Percentiles rank a stretch among this genome's conserved stretches.
Conservation (phyloP, 1,140 invertebrate genomes). For the Trachymyrmex cornetzi region DNA sequence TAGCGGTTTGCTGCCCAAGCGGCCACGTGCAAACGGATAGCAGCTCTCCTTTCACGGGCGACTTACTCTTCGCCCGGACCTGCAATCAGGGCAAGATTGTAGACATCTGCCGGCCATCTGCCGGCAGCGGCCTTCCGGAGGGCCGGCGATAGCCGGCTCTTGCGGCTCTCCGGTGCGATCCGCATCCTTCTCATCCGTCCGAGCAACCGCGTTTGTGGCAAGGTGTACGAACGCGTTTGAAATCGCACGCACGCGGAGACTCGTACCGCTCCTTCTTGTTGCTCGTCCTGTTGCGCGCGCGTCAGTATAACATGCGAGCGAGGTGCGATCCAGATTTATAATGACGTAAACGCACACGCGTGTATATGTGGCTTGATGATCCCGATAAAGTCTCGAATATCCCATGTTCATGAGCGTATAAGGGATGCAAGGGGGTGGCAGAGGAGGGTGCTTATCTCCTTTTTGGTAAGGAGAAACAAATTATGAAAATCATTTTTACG, state of each 20-base stretch:
- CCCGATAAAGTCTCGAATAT: background rate
- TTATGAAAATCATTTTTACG: too few species aligned
- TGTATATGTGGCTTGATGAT: background rate
- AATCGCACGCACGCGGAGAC: conserved; percentile 60
- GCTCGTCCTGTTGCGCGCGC: background rate
- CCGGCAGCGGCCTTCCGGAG: conserved; percentile 59
- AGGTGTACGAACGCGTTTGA: conserved; percentile 57
- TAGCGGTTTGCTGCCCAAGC: conserved; percentile 40
- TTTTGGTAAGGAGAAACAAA: too few species aligned
- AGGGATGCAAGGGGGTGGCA: too few species aligned
- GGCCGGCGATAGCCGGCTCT: conserved; percentile 34
- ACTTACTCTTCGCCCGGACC: conserved; percentile 59
- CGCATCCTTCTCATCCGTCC: conserved; percentile 1
- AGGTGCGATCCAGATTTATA: conserved; percentile 60
- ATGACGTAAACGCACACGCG: background rate
- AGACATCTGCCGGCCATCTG: conserved; percentile 77
- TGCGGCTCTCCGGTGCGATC: background rate
- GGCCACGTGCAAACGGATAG: conserved; percentile 41
- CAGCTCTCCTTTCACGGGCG: conserved; percentile 69
- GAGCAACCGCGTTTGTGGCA: conserved; percentile 17
- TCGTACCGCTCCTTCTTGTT: conserved; percentile 6
- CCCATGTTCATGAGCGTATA: too few species aligned
- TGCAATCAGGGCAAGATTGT: conserved; percentile 71
- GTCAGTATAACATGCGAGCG: conserved; percentile 26
- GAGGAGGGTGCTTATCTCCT: too few species aligned